phyloP scores from a whole-genome alignment of 2,888 invertebrate species.

The Crematogaster levior region DNA sequence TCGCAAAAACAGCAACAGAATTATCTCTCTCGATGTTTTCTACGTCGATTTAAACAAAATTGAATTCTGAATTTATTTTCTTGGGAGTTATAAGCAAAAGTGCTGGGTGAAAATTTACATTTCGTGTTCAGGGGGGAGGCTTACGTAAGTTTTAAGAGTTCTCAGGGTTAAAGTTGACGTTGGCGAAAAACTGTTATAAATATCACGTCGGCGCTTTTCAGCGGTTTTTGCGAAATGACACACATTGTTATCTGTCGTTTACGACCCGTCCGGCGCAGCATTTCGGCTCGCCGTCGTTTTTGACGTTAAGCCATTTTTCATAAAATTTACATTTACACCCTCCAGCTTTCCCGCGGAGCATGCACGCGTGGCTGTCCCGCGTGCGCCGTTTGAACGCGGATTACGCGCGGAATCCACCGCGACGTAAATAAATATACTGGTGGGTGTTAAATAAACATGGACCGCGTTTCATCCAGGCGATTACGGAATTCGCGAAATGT shows the following conservation, averaged over 20 bases:
- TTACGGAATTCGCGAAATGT: conserved; percentile 41
- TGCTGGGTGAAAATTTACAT: too few relatives aligned
- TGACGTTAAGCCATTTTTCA: conserved; percentile 30
- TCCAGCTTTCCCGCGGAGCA: background rate
- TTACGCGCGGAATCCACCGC: conserved; percentile 12
- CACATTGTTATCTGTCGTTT: conserved; percentile 21
- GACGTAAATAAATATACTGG: conserved; percentile 28
- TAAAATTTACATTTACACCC: conserved; percentile 49
- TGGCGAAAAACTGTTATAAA: background rate
- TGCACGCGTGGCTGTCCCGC: background rate
- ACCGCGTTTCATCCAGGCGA: conserved; percentile 3
- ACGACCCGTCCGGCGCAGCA: background rate
- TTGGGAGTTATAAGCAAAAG: too few relatives aligned
- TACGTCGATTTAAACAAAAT: too few relatives aligned
- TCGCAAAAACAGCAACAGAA: too few relatives aligned
- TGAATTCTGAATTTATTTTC: too few relatives aligned
- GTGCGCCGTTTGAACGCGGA: background rate
- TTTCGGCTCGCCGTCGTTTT: conserved; percentile 16
- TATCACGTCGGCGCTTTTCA: conserved; percentile 8
- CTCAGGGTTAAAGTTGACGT: too few relatives aligned
- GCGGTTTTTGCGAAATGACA: background rate
- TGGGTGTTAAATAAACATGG: conserved; percentile 27
- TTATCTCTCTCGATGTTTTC: too few relatives aligned
- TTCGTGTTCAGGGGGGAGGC: too few relatives aligned
- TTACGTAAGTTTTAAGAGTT: too few relatives aligned